Conservation (phyloP, 2,797 vertebrate genomes). For the Dicrostonyx torquatus region DNA sequence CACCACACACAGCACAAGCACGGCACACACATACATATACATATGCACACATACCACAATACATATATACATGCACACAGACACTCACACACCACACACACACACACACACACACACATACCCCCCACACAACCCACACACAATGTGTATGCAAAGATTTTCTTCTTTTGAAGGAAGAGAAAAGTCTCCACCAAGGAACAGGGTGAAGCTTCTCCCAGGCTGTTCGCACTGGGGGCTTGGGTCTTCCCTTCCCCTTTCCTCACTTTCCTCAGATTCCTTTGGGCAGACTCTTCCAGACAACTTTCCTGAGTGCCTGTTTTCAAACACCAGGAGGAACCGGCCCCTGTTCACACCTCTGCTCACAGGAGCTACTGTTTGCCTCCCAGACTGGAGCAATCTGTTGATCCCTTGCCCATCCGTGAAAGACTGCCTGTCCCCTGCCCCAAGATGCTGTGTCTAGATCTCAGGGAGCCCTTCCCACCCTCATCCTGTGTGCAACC, state of each 20-base stretch:
- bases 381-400: neutral
- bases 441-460: fast-evolving
- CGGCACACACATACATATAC: too few relatives aligned
- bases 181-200: neutral
- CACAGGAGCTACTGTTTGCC: neutral
- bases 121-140: neutral
- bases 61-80: neutral
- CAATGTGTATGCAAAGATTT: neutral
- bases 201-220: neutral
- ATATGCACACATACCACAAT: neutral
- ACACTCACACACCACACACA: neutral
- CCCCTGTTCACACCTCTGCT: neutral
- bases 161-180: neutral
- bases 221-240: neutral
- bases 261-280: neutral
- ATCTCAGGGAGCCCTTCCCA: neutral
- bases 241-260: neutral
- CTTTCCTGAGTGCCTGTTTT: neutral
- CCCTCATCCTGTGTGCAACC: fast-evolving
- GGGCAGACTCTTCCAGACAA: too few relatives aligned
- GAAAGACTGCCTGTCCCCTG: neutral
- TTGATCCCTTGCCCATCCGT: neutral
- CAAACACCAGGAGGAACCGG: fast-evolving
- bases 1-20: neutral
- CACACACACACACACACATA: neutral